Evolutionary conservation across 2,797 vertebrate genomes (phyloP).

Genomic region (Pterois miles): DNA sequence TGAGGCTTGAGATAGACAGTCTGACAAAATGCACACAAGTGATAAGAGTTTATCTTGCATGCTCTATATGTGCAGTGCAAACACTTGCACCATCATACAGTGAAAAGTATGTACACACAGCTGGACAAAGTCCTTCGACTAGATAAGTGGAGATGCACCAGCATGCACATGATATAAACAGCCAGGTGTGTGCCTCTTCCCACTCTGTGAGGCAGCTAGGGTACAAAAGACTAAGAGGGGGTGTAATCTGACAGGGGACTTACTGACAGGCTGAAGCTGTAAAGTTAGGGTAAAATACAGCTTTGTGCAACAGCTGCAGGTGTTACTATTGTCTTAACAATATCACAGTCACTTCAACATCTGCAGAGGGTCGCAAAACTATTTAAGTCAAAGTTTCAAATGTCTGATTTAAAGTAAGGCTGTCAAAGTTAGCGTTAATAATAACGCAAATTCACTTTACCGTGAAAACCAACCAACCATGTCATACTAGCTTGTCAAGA

Average conservation of each 20-base stretch:
- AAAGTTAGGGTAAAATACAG: constrained; percentile 41
- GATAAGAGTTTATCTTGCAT: constrained; percentile 46
- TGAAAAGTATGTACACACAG: constrained; percentile 12
- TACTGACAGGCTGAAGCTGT: constrained; percentile 24
- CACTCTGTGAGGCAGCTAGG: constrained; percentile 1
- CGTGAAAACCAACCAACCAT: no score
- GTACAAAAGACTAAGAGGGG: constrained; percentile 22
- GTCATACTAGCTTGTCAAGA: no score
- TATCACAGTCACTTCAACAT: constrained; percentile 22
- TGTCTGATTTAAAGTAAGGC: constrained; percentile 1
- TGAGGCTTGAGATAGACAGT: neutral
- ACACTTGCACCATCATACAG: constrained; percentile 29
- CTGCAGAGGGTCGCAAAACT: constrained; percentile 30
- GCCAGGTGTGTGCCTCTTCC: constrained; percentile 50
- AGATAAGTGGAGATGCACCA: neutral
- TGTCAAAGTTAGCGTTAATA: no score
- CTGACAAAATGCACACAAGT: constrained; percentile 7
- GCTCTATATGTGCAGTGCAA: constrained; percentile 36
- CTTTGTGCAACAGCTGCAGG: constrained; percentile 52
- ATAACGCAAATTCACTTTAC: no score
- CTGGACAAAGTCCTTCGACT: neutral
- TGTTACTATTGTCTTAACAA: constrained; percentile 69
- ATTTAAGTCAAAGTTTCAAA: constrained; percentile 38
- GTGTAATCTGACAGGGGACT: constrained; percentile 15
- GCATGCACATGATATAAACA: constrained; percentile 37